Percentiles rank a stretch among this genome's conserved stretches.
phyloP scores from a whole-genome alignment of 1,140 invertebrate genomes.

The Nomia melanderi region DNA sequence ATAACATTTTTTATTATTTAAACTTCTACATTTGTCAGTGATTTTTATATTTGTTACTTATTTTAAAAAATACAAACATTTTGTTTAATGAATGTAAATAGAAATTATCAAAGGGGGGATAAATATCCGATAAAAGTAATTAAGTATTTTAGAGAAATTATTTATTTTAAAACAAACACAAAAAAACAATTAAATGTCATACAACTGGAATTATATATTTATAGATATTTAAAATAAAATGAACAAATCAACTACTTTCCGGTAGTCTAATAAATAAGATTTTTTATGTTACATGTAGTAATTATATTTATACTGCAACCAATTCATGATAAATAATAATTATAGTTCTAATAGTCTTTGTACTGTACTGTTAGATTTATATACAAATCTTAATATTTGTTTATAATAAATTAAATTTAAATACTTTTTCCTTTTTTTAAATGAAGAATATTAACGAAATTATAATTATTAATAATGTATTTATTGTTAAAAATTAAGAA shows the following conservation, averaged over 20 bases:
- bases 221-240: not conserved
- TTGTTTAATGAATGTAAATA: too few relatives aligned
- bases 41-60: not conserved
- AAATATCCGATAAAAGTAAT: not conserved
- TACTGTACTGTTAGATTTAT: conserved; percentile 11
- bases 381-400: conserved; percentile 14
- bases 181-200: not conserved
- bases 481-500: not conserved
- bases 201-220: not conserved
- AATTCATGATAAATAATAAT: conserved; percentile 2
- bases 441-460: not conserved
- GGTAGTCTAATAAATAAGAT: not conserved
- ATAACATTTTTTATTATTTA: not conserved
- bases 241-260: not conserved
- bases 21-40: not conserved
- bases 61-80: not conserved
- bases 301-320: not conserved
- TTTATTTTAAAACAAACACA: not conserved
- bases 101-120: too few relatives aligned
- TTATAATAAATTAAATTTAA: conserved; percentile 26
- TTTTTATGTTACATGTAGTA: conserved; percentile 5
- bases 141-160: not conserved
- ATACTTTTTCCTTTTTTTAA: conserved; percentile 6
- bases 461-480: not conserved
- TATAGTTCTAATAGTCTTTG: not conserved